Conservation (phyloP, 2,797 vertebrate genomes). For the Botia almorhae region DNA sequence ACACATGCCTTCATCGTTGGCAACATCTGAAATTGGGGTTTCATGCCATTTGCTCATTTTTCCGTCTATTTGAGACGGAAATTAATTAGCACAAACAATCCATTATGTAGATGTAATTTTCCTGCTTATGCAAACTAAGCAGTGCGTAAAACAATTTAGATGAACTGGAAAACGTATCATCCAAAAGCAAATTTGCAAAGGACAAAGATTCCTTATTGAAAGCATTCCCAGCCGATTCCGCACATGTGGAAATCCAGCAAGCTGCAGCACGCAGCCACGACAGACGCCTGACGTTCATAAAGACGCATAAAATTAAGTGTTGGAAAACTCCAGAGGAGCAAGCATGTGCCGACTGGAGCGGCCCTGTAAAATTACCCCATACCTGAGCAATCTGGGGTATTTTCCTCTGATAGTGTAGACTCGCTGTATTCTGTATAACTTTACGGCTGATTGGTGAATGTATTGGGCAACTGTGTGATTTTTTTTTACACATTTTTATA, state of each 20-base stretch:
- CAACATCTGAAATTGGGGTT: neutral
- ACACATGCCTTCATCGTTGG: neutral
- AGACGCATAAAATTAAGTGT: constrained; percentile 61
- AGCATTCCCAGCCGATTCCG: constrained; percentile 19
- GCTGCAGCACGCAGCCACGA: constrained; percentile 44
- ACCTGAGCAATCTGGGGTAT: constrained; percentile 65
- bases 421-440: neutral
- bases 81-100: neutral
- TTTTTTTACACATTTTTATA: neutral
- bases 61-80: neutral
- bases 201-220: constrained; percentile 12
- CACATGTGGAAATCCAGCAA: constrained; percentile 34
- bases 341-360: constrained; percentile 66
- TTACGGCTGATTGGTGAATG: neutral
- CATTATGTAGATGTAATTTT: neutral
- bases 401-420: constrained; percentile 60
- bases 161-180: neutral
- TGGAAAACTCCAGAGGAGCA: constrained; percentile 48
- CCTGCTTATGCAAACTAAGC: neutral
- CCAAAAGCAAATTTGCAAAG: neutral
- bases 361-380: constrained; percentile 54
- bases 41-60: neutral
- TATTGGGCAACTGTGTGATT: neutral
- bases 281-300: constrained; percentile 60
- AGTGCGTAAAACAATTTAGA: neutral